Percentiles rank a stretch among this genome's conserved stretches.
Conservation (phyloP, 2,797 vertebrate genomes). For the Geotrypetes seraphini region DNA sequence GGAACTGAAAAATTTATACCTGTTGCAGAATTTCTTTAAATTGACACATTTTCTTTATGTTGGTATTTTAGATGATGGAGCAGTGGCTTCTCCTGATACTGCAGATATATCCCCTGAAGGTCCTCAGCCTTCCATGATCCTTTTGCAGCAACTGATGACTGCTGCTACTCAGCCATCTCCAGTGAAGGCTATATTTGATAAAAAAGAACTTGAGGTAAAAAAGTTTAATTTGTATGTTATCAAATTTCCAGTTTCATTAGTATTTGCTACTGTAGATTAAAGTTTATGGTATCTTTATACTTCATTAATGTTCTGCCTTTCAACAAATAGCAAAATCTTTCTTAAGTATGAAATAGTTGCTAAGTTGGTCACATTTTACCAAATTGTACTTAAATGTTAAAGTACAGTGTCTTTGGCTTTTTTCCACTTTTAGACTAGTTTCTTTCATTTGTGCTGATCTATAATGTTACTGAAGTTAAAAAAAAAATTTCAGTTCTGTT, state of each 20-base stretch:
- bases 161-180: constrained; percentile 92
- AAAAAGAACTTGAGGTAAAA: constrained; percentile 89
- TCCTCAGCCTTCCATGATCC: constrained; percentile 86
- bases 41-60: neutral
- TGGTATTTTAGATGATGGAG: constrained; percentile 70
- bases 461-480: too few species aligned
- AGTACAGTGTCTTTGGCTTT: too few species aligned
- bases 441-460: too few species aligned
- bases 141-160: constrained; percentile 86
- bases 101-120: constrained; percentile 92
- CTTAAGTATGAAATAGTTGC: too few species aligned
- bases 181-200: constrained; percentile 93
- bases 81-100: constrained; percentile 72
- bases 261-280: neutral
- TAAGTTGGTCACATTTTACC: too few species aligned
- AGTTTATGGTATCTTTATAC: neutral
- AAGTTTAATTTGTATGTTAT: neutral
- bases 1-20: neutral
- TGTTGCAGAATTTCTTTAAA: rapidly evolving
- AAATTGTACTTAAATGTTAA: too few species aligned
- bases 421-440: too few species aligned
- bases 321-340: neutral
- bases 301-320: neutral
- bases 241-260: neutral
- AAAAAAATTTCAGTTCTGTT: too few species aligned